Evolutionary conservation across 1,140 invertebrate genomes (phyloP), one percentile per base, ranked within the genome.

Genomic region (Papilio helenus): DNA sequence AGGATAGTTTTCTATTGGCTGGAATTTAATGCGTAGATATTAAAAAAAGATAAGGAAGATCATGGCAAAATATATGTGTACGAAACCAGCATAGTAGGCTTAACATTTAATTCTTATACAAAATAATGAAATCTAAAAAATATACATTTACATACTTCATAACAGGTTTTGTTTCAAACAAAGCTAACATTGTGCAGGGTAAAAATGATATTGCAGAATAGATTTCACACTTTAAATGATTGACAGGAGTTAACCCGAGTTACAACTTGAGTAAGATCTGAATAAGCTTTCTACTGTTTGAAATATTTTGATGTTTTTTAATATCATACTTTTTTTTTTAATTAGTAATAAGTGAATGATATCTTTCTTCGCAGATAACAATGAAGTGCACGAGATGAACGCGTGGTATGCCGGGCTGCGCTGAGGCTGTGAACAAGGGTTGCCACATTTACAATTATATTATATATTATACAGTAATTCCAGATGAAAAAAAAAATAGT

Each of bases 391-490:
- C 46, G 72, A 23, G 49, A 76, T 55, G 23, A 51, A 76, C 26
- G 46, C 73, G 73, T 76, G 73, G 16, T 49, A n/a, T 26, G 20
- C 42, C 3, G 16, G 8, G 9, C 16, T 12, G 16, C 46, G 42
- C 55, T 26, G 46, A 55, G 46, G 73, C 46, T 49, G 73, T 49
- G 55, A 76, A 79, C 79, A 55, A 79, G 81, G 74, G 73, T 81
- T 79, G 58, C 20, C 58, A 61, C 23, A 14, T 23, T 23, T 20
- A 14, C 29, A 10, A 12, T 10, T 2, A 61, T 26, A 9, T n/a
- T 4, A 5, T 4, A 3, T 49, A 49, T 16, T 16, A 16, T 10
- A 3, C 16, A 18, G 46, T 49, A 0, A 49, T 49, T 18, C 0
- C 4, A 16, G 46, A 16, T 49, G 16, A 0, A 49, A 49, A 2